Evolutionary conservation across 2,113 vertebrate species (phyloP).

Genomic region (Erythrocercus mccallii): DNA sequence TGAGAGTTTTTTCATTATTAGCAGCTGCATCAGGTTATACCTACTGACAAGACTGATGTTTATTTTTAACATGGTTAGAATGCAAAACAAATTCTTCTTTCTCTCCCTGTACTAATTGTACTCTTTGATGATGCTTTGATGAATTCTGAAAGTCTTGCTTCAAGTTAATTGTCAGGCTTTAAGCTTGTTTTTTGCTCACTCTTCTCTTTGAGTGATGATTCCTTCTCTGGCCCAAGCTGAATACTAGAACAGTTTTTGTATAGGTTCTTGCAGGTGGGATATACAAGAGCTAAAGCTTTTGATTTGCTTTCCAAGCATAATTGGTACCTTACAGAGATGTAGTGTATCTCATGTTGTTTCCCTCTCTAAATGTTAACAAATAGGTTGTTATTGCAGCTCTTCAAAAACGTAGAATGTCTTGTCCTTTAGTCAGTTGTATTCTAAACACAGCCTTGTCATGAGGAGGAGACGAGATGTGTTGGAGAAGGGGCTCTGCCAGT

Average conservation of each 20-base stretch:
- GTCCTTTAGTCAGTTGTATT: fast-evolving
- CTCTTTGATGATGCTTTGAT: neutral
- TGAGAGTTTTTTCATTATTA: neutral
- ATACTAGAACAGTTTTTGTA: neutral
- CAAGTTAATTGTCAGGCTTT: neutral
- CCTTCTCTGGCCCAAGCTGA: neutral
- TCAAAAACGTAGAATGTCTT: neutral
- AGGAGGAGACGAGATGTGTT: neutral
- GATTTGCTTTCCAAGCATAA: neutral
- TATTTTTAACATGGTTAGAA: neutral
- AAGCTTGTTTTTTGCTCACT: neutral
- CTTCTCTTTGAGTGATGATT: neutral
- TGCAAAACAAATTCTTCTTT: neutral
- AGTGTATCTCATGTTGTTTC: neutral
- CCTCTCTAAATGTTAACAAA: neutral
- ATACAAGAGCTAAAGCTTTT: neutral
- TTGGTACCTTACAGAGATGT: neutral
- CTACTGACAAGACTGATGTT: neutral
- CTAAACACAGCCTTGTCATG: neutral
- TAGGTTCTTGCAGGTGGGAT: neutral
- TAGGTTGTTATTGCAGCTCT: neutral
- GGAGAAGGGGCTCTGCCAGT: neutral
- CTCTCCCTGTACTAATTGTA: neutral
- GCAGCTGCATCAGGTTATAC: neutral
- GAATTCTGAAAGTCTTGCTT: neutral